Evolutionary conservation across 1,140 invertebrate genomes (phyloP).

Genomic region (Eupristina koningsbergeri): DNA sequence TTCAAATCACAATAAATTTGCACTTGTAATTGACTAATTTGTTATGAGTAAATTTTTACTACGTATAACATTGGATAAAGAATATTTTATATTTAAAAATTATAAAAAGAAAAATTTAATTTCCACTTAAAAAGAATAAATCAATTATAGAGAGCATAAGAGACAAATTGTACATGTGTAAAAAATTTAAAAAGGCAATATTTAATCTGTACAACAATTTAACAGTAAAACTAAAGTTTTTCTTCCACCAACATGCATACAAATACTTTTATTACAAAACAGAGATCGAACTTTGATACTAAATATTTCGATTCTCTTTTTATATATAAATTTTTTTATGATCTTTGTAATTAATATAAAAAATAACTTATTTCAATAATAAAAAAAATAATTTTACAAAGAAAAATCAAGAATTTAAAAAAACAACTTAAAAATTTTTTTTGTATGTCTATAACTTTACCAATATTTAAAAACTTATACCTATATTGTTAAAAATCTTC

Average conservation of each 20-base stretch:
- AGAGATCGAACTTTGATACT: conserved; percentile 26
- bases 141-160: no score
- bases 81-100: not conserved
- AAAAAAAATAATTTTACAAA: no score
- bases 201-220: not conserved
- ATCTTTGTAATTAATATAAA: no score
- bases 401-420: no score
- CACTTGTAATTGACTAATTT: not conserved
- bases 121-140: not conserved
- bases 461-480: no score
- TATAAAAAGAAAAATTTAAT: not conserved
- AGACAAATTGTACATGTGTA: not conserved
- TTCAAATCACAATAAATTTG: not conserved
- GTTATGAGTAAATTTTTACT: not conserved
- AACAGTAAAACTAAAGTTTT: not conserved
- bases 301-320: conserved; percentile 36
- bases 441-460: no score
- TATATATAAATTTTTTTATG: not conserved
- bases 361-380: no score
- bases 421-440: no score
- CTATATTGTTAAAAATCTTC: no score
- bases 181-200: not conserved
- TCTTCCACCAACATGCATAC: not conserved
- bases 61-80: no score
- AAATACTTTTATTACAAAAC: conserved; percentile 12